phyloP scores from a whole-genome alignment of 2,113 vertebrate genomes.

The Campylomormyrus numenius region DNA sequence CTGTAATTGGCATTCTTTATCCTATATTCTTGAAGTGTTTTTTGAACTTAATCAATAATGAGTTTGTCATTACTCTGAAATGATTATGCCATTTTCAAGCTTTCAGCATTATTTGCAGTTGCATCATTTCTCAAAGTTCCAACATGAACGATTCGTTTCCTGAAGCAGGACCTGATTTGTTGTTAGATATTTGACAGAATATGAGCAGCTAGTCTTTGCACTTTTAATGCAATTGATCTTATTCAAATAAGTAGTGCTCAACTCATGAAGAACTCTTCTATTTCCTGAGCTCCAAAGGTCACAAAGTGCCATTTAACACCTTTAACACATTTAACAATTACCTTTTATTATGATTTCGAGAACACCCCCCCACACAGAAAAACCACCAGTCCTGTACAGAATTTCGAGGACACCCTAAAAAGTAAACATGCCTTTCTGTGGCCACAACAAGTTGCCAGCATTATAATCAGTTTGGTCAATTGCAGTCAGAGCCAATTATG shows the following conservation, averaged over 20 bases:
- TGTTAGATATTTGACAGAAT: not conserved
- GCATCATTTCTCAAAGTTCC: not conserved
- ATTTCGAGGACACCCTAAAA: slow-evolving; percentile 6
- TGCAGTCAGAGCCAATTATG: not conserved
- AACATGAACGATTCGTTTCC: not conserved
- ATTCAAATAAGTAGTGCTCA: not conserved
- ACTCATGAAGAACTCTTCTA: not conserved
- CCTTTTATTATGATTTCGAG: not conserved
- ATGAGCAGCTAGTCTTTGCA: not conserved
- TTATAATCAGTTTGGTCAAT: not conserved
- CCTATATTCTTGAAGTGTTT: not conserved
- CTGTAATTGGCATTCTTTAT: not conserved
- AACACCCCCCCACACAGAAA: not conserved
- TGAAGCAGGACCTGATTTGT: not conserved
- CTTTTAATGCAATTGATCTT: not conserved
- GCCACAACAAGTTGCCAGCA: not conserved
- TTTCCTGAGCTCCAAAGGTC: not conserved
- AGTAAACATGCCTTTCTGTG: slow-evolving; percentile 3
- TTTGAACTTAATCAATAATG: not conserved
- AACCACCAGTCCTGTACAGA: slow-evolving; percentile 15
- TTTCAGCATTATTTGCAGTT: not conserved
- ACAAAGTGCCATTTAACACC: not conserved
- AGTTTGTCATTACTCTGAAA: not conserved
- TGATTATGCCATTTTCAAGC: not conserved
- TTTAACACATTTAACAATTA: not conserved